Base-by-base conservation (phyloP, 2,888 invertebrate species). In the Diarsia brunnea region DNA sequence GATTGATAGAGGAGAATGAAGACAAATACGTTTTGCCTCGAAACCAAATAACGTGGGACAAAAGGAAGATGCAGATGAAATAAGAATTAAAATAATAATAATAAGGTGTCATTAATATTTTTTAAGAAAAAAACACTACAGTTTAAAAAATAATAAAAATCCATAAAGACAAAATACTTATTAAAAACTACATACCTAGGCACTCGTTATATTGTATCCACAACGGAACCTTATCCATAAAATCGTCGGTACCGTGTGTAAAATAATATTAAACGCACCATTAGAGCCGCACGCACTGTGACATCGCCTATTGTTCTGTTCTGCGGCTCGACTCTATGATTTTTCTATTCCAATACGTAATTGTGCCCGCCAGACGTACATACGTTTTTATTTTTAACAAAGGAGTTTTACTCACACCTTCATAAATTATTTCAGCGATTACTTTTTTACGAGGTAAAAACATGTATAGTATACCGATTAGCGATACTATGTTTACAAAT, bases 241-340 rank as follows among this genome's bases (percentile, higher is more conserved):
- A 79, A 49, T 31, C 3, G 14, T 83, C 87, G 45, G 88, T 89
- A 89, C 86, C 78, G 88, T 91, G 92, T 92, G 92, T 93, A 92
- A 93, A 93, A 91, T 92, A 92, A 93, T 92, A 94, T 94, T 94
- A 91, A 91, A 93, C 95, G 95, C 94, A 92, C 90, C 95, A 95
- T 95, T 95, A 94, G 91, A 92, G 85, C 92, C 73, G 89, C 92
- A 91, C 87, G 86, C 86, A 92, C 93, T 95, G 94, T 95, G 93
- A 94, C 94, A 93, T 89, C 88, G 90, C 43, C 92, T 88, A 95
- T 94, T 94, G 94, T 95, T 93, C 91, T 89, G 87, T 89, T 91
- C 90, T 90, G 91, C 91, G 89, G 86, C 88, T 88, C 84, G 65
- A 78, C 85, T 87, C 88, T 87, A 88, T 88, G 85, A 85, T 87